Conservation (phyloP, 37 sponge, comb jelly and placozoan genomes). For the Amphimedon queenslandica region DNA sequence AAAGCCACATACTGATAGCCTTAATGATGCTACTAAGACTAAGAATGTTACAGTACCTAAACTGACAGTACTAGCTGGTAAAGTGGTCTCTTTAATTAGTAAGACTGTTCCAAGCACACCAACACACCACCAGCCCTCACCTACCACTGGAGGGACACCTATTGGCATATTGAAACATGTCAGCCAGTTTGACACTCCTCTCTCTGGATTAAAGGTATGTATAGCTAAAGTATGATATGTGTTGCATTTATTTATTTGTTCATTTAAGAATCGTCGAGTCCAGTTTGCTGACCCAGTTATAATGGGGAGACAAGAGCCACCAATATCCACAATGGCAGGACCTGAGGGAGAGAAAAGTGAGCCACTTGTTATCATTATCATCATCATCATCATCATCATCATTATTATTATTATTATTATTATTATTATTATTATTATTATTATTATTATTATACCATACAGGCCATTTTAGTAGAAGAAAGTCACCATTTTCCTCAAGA, state of each 20-base stretch:
- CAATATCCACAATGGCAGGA: not conserved
- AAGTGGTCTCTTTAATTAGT: too few species aligned
- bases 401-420: not conserved
- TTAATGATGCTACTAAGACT: too few species aligned
- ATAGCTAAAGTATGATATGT: not conserved
- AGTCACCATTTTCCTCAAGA: not conserved
- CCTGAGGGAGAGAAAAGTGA: not conserved
- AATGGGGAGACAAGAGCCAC: not conserved
- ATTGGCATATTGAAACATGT: constrained; percentile 45
- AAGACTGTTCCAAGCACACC: not conserved
- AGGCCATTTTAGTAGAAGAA: not conserved
- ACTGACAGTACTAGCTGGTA: too few species aligned
- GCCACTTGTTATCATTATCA: not conserved
- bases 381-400: not conserved
- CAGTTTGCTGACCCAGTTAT: constrained; percentile 32
- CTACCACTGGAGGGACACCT: not conserved
- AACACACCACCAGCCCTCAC: not conserved
- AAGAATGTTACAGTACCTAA: too few species aligned
- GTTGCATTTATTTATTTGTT: not conserved
- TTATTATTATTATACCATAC: not conserved
- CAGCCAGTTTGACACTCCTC: constrained; percentile 63
- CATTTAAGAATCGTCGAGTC: constrained; percentile 12
- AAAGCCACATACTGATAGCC: too few species aligned
- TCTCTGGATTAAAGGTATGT: constrained; percentile 12
- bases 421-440: not conserved